Percentiles rank a stretch among this genome's conserved stretches.
Conservation (phyloP, 1,140 invertebrate genomes). For the Sipha flava region DNA sequence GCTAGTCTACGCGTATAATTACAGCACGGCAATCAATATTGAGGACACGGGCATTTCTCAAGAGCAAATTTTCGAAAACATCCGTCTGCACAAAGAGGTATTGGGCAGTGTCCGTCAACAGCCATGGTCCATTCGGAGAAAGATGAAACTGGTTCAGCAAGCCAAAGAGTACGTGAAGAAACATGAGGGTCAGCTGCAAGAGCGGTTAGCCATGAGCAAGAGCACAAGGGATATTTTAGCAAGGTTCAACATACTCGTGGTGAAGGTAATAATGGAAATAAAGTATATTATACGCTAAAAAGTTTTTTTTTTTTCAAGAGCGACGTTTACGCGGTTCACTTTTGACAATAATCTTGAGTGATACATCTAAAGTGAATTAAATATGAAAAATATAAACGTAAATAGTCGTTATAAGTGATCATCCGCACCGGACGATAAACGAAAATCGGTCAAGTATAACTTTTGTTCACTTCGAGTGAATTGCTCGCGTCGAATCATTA, state of each 20-base stretch:
- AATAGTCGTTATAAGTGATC: too few relatives aligned
- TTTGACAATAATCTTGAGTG: too few relatives aligned
- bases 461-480: too few relatives aligned
- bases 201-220: constrained; percentile 76
- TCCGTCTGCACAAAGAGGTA: constrained; percentile 87
- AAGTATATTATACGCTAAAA: neutral
- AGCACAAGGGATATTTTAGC: constrained; percentile 77
- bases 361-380: too few relatives aligned
- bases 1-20: constrained; percentile 10
- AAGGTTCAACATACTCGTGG: constrained; percentile 64
- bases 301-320: constrained; percentile 9
- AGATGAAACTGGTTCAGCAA: constrained; percentile 72
- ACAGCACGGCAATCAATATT: constrained; percentile 63
- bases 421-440: too few relatives aligned
- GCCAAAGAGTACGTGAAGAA: constrained; percentile 78
- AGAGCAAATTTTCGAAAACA: constrained; percentile 83
- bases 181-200: constrained; percentile 82
- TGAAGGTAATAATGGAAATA: constrained; percentile 52
- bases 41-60: constrained; percentile 57
- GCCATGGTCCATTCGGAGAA: constrained; percentile 77
- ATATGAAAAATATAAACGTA: too few relatives aligned
- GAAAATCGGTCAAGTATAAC: too few relatives aligned
- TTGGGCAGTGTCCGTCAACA: constrained; percentile 78
- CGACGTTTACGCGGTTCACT: too few relatives aligned
- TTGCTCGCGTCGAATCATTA: too few relatives aligned